Base-by-base conservation (phyloP, 1,140 invertebrate species). In the Camponotus vicinus region DNA sequence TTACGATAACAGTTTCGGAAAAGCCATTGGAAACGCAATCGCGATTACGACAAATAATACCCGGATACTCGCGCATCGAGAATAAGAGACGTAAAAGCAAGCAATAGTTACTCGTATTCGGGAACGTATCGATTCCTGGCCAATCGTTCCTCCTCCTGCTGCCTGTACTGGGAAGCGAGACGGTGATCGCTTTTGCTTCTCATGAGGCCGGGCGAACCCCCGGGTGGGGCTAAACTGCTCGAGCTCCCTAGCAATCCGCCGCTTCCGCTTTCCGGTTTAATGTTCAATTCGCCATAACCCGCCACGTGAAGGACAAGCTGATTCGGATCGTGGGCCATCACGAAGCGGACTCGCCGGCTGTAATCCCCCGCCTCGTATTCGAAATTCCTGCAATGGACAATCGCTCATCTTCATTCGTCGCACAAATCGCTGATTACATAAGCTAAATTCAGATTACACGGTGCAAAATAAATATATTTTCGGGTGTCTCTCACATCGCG, bases 151-250 rank as follows among this genome's bases (percentile, higher is more conserved):
- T 98, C 97, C 94, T 98, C 98, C 94, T 98, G 97, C 91, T 98
- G 97, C 40, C 98, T 96, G 94, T 98, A 98, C 92, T 99, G 98
- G 0, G 98, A 97, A 13, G 98, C 98, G 63, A 99, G 94, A 42
- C 98, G 96, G 94, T 99, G 98, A 92, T 99, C 98, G 93, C 98
- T 98, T 94, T 99, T 99, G 84, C 98, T 98, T 88, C 98, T 96
- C 97, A 98, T 98, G 34, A 99, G 94, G 4, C 98, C 98, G 0
- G 96, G 96, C 42, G 96, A 95, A 88, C 96, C 95, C 49, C 95
- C 92, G 13, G 96, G 96, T 13, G 97, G 97, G 87, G 96, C 96
- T 55, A 97, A 92, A 59, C 95, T 94, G 11, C 95, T 94, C 32
- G 95, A 95, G 27, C 95, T 96, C 9, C 95, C 94, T 66, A 96